phyloP scores from a whole-genome alignment of 2,797 vertebrate species.

The Menidia menidia region DNA sequence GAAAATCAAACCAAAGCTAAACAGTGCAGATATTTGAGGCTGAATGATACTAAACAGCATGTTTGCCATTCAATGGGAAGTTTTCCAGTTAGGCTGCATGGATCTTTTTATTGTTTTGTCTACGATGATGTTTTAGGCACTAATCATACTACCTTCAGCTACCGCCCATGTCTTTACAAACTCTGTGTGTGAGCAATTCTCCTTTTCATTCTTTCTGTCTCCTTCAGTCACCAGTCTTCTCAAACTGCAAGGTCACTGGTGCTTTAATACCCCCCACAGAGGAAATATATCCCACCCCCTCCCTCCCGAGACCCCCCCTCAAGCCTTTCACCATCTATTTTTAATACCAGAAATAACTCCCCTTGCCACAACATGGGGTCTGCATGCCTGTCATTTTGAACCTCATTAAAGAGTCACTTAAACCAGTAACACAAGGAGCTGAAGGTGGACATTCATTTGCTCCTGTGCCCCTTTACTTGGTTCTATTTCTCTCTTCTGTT shows the following conservation, averaged over 20 bases:
- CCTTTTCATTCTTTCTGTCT: conserved; percentile 49
- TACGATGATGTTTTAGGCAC: conserved; percentile 66
- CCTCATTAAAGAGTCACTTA: conserved; percentile 83
- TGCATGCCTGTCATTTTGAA: conserved; percentile 81
- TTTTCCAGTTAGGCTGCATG: conserved; percentile 39
- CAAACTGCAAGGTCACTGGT: conserved; percentile 75
- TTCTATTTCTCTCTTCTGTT: conserved; percentile 30
- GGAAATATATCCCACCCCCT: conserved; percentile 70
- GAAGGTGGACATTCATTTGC: conserved; percentile 54
- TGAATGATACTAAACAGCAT: conserved; percentile 47
- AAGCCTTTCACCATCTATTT: conserved; percentile 80
- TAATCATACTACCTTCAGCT: conserved; percentile 46
- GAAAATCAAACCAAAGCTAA: conserved; percentile 51
- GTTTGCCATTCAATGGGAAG: conserved; percentile 42
- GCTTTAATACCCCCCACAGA: conserved; percentile 61
- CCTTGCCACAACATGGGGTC: conserved; percentile 74
- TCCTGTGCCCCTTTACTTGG: conserved; percentile 31
- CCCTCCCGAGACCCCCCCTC: conserved; percentile 73
- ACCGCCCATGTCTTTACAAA: conserved; percentile 37
- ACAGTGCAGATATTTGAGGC: conserved; percentile 60
- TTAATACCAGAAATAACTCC: conserved; percentile 81
- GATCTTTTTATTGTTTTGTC: conserved; percentile 26
- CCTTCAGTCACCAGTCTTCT: conserved; percentile 62
- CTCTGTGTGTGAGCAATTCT: conserved; percentile 35
- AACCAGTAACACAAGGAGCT: conserved; percentile 75